These are phyloP conservation scores for Botia almorhae DNA, from an alignment of 2,797 vertebrate genomes.

Conservation along the genomic window DNA sequence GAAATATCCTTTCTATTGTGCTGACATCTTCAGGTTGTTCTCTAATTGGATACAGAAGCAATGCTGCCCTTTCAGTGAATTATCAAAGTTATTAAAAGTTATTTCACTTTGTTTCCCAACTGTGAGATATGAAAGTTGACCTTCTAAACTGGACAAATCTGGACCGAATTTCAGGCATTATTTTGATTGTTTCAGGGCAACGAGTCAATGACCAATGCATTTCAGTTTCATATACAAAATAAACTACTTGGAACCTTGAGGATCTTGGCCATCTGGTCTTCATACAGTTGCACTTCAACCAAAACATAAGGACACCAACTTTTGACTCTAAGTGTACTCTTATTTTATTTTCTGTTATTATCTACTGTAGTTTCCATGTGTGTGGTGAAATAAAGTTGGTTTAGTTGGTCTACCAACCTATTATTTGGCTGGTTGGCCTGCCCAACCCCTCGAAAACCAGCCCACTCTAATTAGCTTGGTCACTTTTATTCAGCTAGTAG, in stretches of 20 bases:
- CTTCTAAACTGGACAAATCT: background rate
- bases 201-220: background rate
- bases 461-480: too few relatives aligned
- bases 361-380: too few relatives aligned
- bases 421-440: too few relatives aligned
- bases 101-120: background rate
- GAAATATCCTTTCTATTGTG: background rate
- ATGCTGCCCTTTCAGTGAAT: conserved; percentile 9
- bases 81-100: conserved; percentile 1
- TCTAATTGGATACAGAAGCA: background rate
- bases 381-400: too few relatives aligned
- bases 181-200: background rate
- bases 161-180: background rate
- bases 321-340: too few relatives aligned
- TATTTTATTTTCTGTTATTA: too few relatives aligned
- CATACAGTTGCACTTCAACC: background rate
- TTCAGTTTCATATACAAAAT: background rate
- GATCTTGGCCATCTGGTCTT: background rate
- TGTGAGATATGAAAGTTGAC: background rate
- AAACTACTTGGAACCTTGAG: background rate
- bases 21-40: conserved; percentile 12
- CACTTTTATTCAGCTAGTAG: too few relatives aligned
- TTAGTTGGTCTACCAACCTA: too few relatives aligned
- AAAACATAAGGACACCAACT: too few relatives aligned
- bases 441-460: too few relatives aligned